Evolutionary conservation across 1,140 invertebrate genomes (phyloP).

Genomic region (Leptinotarsa defecta): DNA sequence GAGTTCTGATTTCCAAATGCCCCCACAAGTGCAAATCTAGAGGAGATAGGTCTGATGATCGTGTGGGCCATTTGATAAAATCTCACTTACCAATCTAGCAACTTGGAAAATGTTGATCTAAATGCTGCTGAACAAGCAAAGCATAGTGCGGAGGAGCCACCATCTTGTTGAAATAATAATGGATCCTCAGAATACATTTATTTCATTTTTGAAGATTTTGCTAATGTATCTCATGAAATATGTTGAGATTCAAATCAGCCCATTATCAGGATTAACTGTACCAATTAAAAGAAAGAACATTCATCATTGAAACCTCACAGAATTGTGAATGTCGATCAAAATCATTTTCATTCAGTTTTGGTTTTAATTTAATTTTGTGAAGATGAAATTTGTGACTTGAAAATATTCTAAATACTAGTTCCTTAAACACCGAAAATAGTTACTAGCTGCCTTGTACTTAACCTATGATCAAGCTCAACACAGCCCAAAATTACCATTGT

Average conservation of each 20-base stretch:
- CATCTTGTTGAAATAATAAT: neutral
- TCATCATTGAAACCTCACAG: neutral
- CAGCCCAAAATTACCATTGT: neutral
- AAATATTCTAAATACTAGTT: neutral
- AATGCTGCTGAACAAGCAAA: neutral
- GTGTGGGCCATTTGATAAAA: neutral
- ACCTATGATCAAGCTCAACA: slow-evolving; percentile 1
- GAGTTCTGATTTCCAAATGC: neutral
- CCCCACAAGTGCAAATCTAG: neutral
- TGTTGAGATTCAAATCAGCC: neutral
- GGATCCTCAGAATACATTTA: neutral
- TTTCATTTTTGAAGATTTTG: neutral
- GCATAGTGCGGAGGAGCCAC: neutral
- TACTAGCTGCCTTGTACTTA: neutral
- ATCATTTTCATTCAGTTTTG: slow-evolving; percentile 9
- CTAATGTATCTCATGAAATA: neutral
- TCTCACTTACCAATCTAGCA: neutral
- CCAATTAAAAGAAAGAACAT: neutral
- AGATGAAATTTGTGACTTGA: neutral
- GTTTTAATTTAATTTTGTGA: slow-evolving; percentile 19
- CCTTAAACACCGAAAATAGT: neutral
- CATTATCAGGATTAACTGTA: too few relatives aligned
- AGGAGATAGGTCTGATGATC: neutral
- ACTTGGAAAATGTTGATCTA: neutral
- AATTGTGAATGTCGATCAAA: neutral